Evolutionary conservation across 1,140 invertebrate species (phyloP).

Genomic region (Cecropterus lyciades): DNA sequence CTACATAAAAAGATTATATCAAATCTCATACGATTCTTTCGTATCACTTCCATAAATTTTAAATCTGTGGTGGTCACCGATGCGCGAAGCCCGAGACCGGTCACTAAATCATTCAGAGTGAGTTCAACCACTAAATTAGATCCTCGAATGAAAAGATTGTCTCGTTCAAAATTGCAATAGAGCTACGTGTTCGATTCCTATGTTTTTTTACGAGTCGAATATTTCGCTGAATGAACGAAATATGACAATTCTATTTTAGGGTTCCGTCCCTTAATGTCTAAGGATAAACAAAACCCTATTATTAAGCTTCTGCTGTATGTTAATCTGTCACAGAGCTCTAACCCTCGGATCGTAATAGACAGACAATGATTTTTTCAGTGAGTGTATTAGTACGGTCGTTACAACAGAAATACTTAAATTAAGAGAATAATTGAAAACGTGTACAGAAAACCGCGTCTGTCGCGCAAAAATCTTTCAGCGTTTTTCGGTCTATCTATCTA

Average conservation of each 20-base stretch:
- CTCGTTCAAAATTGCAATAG: constrained; percentile 15
- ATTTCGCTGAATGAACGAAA: background rate
- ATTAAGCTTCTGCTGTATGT: too few species aligned
- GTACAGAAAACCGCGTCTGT: too few species aligned
- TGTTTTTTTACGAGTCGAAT: background rate
- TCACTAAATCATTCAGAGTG: constrained; percentile 48
- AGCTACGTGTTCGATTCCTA: constrained; percentile 1
- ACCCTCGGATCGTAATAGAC: too few species aligned
- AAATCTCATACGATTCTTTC: background rate
- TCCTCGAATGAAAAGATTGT: constrained; percentile 39
- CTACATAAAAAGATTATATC: background rate
- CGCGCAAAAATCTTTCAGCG: too few species aligned
- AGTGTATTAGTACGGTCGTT: too few species aligned
- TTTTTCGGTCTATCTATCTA: too few species aligned
- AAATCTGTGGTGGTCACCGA: constrained; percentile 9
- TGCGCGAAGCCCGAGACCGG: constrained; percentile 27
- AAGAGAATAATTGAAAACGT: too few species aligned
- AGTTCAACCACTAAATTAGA: constrained; percentile 51
- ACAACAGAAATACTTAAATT: too few species aligned
- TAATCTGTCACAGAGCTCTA: too few species aligned
- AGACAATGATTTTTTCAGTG: too few species aligned
- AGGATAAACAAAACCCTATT: too few species aligned
- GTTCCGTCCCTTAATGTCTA: too few species aligned
- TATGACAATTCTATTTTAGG: background rate
- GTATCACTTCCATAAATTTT: constrained; percentile 6